Base-by-base conservation (phyloP, 2,888 invertebrate species). In the Bhutanitis thaidina region DNA sequence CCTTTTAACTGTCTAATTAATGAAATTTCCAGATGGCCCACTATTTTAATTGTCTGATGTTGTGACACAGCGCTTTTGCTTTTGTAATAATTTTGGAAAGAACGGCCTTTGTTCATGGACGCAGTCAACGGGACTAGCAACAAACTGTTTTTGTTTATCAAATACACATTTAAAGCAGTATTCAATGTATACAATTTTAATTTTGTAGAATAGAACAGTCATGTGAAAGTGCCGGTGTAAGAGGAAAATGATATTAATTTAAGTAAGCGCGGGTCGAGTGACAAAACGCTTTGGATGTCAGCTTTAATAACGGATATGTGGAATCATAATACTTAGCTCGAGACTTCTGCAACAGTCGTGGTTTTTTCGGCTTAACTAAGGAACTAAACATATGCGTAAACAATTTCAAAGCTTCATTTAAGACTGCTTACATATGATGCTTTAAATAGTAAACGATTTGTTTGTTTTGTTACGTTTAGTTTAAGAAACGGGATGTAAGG, bases 1-100 rank as follows among this genome's bases (percentile, higher is more conserved):
- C 71, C 67, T 65, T 61, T 50, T 53, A 58, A 57, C 75, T 78
- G 77, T 78, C 77, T 87, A 87, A 89, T 87, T 86, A 88, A 86
- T 79, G 77, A 82, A 80, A 84, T 85, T 85, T 86, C 84, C 83
- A 86, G 74, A 70, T 86, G 87, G 83, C 82, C 84, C 84, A 85
- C 82, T 73, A 85, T 84, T 88, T 85, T 88, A 89, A 88, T 88
- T 89, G 84, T 74, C 62, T 71, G 55, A 66, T 80, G 84, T 88
- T 87, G 80, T 85, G 84, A 85, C 84, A 85, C 69, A 68, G 72
- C 69, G 76, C 75, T 83, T 85, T 20, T 20, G 20, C 20, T 20
- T 20, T 86, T 83, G 84, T 83, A 86, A 86, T 71, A 73, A 83
- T 88, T 83, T 76, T 75, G 80, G 83, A 86, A 84, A 79, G 69